Percentiles rank a stretch among this genome's conserved stretches.
Evolutionary conservation across 2,113 vertebrate genomes (phyloP).

Genomic region (Origma solitaria): DNA sequence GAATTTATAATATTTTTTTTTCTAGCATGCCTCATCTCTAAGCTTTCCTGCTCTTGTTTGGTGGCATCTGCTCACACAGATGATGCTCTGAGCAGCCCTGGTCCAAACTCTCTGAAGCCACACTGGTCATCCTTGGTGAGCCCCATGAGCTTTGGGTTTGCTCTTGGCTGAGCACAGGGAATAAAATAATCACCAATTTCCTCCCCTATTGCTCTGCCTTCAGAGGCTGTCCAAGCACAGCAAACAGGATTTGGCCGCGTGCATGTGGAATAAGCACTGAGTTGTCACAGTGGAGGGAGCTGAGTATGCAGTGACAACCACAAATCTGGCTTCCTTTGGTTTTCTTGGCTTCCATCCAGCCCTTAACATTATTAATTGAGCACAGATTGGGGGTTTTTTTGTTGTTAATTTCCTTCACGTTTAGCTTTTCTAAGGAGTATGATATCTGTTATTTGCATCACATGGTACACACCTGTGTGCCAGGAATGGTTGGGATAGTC

Average conservation of each 20-base stretch:
- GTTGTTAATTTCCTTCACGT: conserved; percentile 30
- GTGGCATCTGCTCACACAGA: neutral
- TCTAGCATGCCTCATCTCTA: conserved; percentile 4
- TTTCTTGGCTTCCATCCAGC: conserved; percentile 17
- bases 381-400: neutral
- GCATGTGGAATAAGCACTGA: conserved; percentile 9
- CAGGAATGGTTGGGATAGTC: neutral
- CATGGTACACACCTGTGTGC: neutral
- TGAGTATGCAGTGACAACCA: conserved; percentile 31
- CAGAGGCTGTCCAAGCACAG: neutral
- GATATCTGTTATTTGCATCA: conserved; percentile 30
- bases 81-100: neutral
- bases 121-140: neutral
- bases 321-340: conserved; percentile 58
- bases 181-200: neutral
- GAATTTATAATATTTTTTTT: conserved; percentile 30
- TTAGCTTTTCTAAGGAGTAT: conserved; percentile 41
- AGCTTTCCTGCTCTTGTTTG: conserved; percentile 19
- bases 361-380: conserved; percentile 58
- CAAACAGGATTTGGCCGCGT: neutral
- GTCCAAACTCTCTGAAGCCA: neutral
- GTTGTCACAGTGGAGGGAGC: conserved; percentile 39
- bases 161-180: neutral
- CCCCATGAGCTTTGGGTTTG: neutral
- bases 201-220: neutral